Conservation (phyloP, 2,797 vertebrate species). For the Phalanger gymnotis region DNA sequence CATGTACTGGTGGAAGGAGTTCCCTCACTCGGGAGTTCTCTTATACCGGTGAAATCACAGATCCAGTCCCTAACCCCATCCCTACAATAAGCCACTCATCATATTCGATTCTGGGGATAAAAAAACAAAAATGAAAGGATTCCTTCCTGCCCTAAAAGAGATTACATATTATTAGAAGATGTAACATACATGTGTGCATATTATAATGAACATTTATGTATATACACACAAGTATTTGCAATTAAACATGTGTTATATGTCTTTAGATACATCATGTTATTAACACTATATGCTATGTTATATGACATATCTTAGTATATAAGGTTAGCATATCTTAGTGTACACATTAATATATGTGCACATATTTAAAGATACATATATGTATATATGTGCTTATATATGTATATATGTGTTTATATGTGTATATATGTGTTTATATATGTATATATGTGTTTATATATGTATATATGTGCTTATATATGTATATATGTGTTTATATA, state of each 20-base stretch:
- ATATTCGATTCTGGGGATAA: not conserved
- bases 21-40: not conserved
- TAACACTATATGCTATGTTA: too few relatives aligned
- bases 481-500: not conserved
- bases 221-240: not conserved
- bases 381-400: not conserved
- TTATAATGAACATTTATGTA: too few relatives aligned
- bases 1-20: not conserved
- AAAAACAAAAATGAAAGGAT: not conserved
- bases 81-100: not conserved
- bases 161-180: not conserved
- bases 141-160: not conserved
- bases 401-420: not conserved
- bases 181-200: not conserved
- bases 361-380: not conserved
- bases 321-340: not conserved
- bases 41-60: not conserved
- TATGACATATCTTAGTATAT: not conserved
- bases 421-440: not conserved
- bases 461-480: not conserved
- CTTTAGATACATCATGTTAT: too few relatives aligned
- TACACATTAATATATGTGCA: not conserved
- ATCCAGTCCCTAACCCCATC: not conserved
- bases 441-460: not conserved
- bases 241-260: too few relatives aligned